Evolutionary conservation across 1,140 invertebrate genomes (phyloP), one percentile per base, ranked within the genome.

Genomic region (Meloidogyne exigua): DNA sequence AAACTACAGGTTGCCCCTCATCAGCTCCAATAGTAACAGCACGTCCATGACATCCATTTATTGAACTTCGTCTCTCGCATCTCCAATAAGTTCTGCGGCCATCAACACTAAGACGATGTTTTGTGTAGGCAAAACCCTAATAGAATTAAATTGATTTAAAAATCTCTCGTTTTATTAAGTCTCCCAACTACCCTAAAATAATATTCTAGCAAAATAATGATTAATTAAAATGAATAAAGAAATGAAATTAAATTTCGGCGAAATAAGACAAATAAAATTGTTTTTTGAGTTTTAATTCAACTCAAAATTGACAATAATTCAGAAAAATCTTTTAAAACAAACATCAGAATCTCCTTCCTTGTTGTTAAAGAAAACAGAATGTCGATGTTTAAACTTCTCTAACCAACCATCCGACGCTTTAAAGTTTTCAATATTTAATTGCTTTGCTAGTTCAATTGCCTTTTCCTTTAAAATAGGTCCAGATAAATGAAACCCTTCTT

Each of bases 311-410:
- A 32, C 2, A 32, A 3, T 32, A 32, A 32, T 32, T 32, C 28
- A 32, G 10, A 39, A 39, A 39, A 39, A 39, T 0, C 7, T n/a
- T 57, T n/a, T 57, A 57, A 57, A n/a, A n/a, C 49, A 7, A 57
- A 57, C 49, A 57, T 57, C 18, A n/a, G 18, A 57, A n/a, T 9
- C n/a, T 57, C n/a, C 49, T 57, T 57, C 49, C n/a, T 57, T 57
- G 49, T 57, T 57, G 49, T n/a, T 57, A n/a, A 57, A 57, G n/a
- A n/a, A 57, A 57, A 57, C n/a, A n/a, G 49, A 57, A 57, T 57
- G 49, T 18, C 49, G 49, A 57, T 57, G 49, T n/a, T 57, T 57
- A n/a, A 57, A 57, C n/a, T 57, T 57, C n/a, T 57, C 49, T n/a
- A 57, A 18, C 49, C 49, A 57, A n/a, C 49, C 49, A 57, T 57